These are phyloP conservation scores for Scarus forsteni DNA, from an alignment of 2,797 vertebrate species.

Conservation along the genomic window DNA sequence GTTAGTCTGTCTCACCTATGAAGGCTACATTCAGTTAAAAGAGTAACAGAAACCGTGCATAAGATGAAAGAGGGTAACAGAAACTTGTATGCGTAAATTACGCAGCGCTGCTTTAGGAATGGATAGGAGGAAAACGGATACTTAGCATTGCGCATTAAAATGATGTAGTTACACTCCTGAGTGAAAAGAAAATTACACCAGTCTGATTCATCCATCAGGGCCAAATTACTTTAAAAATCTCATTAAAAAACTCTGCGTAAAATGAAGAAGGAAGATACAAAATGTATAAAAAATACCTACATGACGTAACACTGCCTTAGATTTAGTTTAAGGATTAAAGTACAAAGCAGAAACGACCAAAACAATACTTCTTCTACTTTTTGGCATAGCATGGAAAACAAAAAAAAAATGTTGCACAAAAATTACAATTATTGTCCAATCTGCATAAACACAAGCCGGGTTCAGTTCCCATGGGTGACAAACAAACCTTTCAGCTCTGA, in stretches of 20 bases:
- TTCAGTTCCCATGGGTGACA: constrained; percentile 12
- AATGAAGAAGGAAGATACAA: no score
- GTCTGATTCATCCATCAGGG: no score
- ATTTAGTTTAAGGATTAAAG: no score
- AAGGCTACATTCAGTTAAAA: neutral
- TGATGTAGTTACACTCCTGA: no score
- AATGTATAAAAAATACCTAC: no score
- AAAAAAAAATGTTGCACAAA: neutral
- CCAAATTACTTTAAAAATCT: no score
- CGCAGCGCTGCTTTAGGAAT: neutral
- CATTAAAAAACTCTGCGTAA: no score
- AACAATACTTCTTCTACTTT: neutral
- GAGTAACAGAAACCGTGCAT: neutral
- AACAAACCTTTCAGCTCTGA: constrained; percentile 71
- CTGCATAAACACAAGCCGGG: neutral
- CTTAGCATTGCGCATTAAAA: no score
- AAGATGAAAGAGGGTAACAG: neutral
- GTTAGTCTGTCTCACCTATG: constrained; percentile 1
- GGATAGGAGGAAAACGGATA: no score
- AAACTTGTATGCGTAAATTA: neutral
- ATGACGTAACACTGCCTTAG: no score
- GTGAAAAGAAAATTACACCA: no score
- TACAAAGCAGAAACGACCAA: neutral
- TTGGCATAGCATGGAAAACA: no score
- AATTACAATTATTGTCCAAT: neutral